phyloP scores from a whole-genome alignment of 2,888 invertebrate species.

The Vanessa cardui region DNA sequence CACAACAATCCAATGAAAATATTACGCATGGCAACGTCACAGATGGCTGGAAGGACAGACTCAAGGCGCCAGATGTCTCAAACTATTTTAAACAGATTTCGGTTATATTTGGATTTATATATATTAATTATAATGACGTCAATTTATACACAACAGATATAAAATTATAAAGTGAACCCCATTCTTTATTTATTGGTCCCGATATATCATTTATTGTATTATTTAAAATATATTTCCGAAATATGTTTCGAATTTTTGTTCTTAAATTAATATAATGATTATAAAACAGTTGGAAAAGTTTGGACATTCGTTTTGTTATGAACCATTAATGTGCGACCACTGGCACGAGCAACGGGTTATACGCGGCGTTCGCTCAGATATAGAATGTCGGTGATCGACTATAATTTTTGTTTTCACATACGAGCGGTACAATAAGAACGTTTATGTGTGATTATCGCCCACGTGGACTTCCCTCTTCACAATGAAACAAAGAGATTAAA shows the following conservation, averaged over 20 bases:
- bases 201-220: background rate
- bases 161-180: background rate
- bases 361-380: constrained; percentile 71
- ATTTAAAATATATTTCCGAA: background rate
- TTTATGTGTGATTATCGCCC: constrained; percentile 32
- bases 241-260: background rate
- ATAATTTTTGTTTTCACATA: constrained; percentile 73
- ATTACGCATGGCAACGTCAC: constrained; percentile 62
- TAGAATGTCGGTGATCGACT: constrained; percentile 81
- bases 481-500: constrained; percentile 22
- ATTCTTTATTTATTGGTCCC: background rate
- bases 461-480: constrained; percentile 27
- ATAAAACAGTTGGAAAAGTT: constrained; percentile 36
- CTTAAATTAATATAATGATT: background rate
- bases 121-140: background rate
- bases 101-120: background rate
- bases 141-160: background rate
- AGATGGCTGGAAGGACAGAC: constrained; percentile 42
- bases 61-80: constrained; percentile 46
- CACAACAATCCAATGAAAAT: constrained; percentile 72
- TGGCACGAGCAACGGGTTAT: constrained; percentile 82
- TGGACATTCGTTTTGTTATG: constrained; percentile 45
- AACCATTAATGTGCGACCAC: constrained; percentile 68
- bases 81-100: constrained; percentile 45
- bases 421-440: constrained; percentile 35